These are phyloP conservation scores for Drosophila planitibia DNA, from an alignment of 2,888 invertebrate species.

Conservation along the genomic window DNA sequence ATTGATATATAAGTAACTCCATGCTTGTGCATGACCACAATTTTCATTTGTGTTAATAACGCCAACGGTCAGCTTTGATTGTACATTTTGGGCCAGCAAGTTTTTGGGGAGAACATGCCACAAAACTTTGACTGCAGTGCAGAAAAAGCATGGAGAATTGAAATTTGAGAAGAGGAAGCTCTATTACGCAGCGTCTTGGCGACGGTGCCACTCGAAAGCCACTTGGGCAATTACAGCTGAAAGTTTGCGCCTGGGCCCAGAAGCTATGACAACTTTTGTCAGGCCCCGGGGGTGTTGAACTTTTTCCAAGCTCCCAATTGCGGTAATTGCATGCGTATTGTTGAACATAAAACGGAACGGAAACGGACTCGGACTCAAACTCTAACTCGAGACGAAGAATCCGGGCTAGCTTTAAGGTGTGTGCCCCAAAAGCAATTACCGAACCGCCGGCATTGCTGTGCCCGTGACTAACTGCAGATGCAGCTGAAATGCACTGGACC, in stretches of 20 bases:
- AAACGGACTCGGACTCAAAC: conserved; percentile 1
- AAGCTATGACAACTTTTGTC: conserved; percentile 70
- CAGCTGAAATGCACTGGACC: conserved; percentile 56
- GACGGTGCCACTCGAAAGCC: conserved; percentile 69
- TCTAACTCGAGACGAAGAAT: conserved; percentile 4
- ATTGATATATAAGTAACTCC: conserved; percentile 65
- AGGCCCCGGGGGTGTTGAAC: conserved; percentile 63
- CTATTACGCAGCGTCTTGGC: conserved; percentile 65
- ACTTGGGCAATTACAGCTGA: conserved; percentile 76
- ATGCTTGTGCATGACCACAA: conserved; percentile 43
- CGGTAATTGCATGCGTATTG: conserved; percentile 77
- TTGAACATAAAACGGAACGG: conserved; percentile 33
- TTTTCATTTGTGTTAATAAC: conserved; percentile 68
- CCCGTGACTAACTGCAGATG: conserved; percentile 46
- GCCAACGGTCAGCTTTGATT: conserved; percentile 73
- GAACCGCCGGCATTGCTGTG: conserved; percentile 19
- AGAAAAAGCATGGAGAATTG: neutral
- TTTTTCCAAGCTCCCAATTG: conserved; percentile 60
- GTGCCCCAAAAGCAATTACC: conserved; percentile 61
- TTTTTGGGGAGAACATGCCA: conserved; percentile 21
- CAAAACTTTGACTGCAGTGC: conserved; percentile 40
- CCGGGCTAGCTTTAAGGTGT: conserved; percentile 45
- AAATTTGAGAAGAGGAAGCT: conserved; percentile 33
- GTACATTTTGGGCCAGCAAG: conserved; percentile 61
- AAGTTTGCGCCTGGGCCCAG: conserved; percentile 64